phyloP scores from a whole-genome alignment of 2,113 vertebrate genomes.

The Australoheros scitulus region DNA sequence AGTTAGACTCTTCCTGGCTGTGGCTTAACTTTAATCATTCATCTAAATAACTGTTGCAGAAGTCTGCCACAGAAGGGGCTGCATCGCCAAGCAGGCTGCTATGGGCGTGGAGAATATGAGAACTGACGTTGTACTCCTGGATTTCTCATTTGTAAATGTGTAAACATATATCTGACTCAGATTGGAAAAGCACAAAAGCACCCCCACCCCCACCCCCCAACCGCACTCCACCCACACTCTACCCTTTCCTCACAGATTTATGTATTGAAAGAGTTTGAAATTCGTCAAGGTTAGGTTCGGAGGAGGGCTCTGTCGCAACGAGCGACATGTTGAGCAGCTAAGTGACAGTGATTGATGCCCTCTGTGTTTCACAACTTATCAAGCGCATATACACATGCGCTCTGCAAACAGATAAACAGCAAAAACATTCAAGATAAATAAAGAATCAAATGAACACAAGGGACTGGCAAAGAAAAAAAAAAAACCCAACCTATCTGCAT shows the following conservation, averaged over 20 bases:
- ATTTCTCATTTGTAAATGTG: slow-evolving; percentile 78
- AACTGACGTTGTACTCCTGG: slow-evolving; percentile 68
- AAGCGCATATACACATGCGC: slow-evolving; percentile 26
- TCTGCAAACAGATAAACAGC: slow-evolving; percentile 63
- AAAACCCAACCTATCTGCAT: slow-evolving; percentile 52
- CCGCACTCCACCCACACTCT: background rate
- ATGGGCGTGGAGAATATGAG: slow-evolving; percentile 63
- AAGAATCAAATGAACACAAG: slow-evolving; percentile 67
- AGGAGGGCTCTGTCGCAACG: slow-evolving; percentile 57
- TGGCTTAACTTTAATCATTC: slow-evolving; percentile 85
- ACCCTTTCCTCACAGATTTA: slow-evolving; percentile 61
- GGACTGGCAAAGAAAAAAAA: slow-evolving; percentile 39
- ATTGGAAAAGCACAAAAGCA: slow-evolving; percentile 53
- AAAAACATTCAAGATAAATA: slow-evolving; percentile 71
- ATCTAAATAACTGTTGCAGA: slow-evolving; percentile 82
- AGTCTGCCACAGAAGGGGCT: slow-evolving; percentile 55
- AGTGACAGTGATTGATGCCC: slow-evolving; percentile 88
- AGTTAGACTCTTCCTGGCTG: slow-evolving; percentile 74
- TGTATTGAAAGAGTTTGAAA: slow-evolving; percentile 73
- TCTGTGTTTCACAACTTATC: slow-evolving; percentile 71
- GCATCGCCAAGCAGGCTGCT: slow-evolving; percentile 58
- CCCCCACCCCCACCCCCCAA: slow-evolving; percentile 29
- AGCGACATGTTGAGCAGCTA: slow-evolving; percentile 67
- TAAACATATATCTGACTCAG: slow-evolving; percentile 74
- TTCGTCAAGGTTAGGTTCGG: slow-evolving; percentile 64